These are phyloP conservation scores for Dreissena rostriformis DNA, from an alignment of 1,140 invertebrate species.

Conservation along the genomic window DNA sequence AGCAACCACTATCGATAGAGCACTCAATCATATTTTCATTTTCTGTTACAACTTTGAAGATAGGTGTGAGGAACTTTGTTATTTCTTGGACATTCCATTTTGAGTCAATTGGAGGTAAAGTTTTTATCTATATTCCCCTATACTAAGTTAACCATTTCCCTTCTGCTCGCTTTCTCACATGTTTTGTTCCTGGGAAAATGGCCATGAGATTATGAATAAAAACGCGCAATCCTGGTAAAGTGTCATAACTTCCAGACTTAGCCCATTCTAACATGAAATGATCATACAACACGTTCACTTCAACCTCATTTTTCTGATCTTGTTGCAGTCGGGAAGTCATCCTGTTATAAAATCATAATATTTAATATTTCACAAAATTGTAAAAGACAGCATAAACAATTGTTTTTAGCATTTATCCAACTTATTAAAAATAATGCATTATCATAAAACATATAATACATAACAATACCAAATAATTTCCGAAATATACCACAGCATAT, in stretches of 20 bases:
- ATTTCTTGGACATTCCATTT: background rate
- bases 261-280: background rate
- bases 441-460: no score
- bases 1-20: background rate
- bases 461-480: no score
- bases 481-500: no score
- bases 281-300: constrained; percentile 10
- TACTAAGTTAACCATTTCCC: constrained; percentile 10
- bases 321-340: background rate
- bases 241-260: background rate
- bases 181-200: background rate
- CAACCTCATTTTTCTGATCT: background rate
- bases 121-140: background rate
- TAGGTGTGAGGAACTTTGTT: background rate
- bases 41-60: background rate
- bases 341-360: no score
- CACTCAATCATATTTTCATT: background rate
- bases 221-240: background rate
- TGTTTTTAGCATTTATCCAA: no score
- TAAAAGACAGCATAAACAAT: no score
- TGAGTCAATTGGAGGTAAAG: background rate
- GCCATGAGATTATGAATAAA: background rate
- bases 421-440: no score
- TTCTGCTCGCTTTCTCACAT: background rate
- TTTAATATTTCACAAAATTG: no score